Percentiles rank a stretch among this genome's conserved stretches.
These are phyloP conservation scores for Cotesia congregata DNA, from an alignment of 2,888 invertebrate genomes.

Conservation along the genomic window DNA sequence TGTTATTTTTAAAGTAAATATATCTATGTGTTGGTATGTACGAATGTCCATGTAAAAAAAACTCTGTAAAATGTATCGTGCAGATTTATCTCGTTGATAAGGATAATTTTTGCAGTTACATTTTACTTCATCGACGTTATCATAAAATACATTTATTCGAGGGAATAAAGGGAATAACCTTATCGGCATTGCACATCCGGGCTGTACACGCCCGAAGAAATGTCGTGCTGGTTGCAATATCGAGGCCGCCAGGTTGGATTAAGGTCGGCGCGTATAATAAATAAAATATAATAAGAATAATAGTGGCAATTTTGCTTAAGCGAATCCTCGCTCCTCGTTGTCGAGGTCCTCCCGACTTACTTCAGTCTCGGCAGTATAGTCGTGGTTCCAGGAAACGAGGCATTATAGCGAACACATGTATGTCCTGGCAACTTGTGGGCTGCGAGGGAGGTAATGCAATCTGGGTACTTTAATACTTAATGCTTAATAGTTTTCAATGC, in stretches of 20 bases:
- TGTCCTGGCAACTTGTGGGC: background rate
- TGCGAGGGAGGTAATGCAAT: slow-evolving; percentile 61
- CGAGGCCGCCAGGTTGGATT: slow-evolving; percentile 33
- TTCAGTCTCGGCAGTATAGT: background rate
- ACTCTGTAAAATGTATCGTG: slow-evolving; percentile 20
- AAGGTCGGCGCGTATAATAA: slow-evolving; percentile 55
- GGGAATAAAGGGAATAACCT: slow-evolving; percentile 32
- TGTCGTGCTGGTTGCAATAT: slow-evolving; percentile 35
- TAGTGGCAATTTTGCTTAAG: slow-evolving; percentile 56
- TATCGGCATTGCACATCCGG: slow-evolving; percentile 36
- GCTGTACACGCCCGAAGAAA: slow-evolving; percentile 25
- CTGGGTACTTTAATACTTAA: slow-evolving; percentile 66
- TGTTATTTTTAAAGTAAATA: background rate
- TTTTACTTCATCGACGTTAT: slow-evolving; percentile 25
- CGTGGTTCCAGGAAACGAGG: slow-evolving; percentile 47
- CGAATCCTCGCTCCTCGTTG: slow-evolving; percentile 40
- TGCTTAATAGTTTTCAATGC: slow-evolving; percentile 67
- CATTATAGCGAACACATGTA: slow-evolving; percentile 43
- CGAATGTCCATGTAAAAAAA: background rate
- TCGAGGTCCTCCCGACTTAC: background rate
- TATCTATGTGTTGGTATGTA: background rate
- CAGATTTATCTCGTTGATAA: slow-evolving; percentile 29
- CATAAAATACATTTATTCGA: slow-evolving; percentile 36
- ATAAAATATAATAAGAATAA: slow-evolving; percentile 58
- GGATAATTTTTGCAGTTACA: slow-evolving; percentile 17